phyloP scores from a whole-genome alignment of 2,797 vertebrate species.

The Ptychadena robeensis region DNA sequence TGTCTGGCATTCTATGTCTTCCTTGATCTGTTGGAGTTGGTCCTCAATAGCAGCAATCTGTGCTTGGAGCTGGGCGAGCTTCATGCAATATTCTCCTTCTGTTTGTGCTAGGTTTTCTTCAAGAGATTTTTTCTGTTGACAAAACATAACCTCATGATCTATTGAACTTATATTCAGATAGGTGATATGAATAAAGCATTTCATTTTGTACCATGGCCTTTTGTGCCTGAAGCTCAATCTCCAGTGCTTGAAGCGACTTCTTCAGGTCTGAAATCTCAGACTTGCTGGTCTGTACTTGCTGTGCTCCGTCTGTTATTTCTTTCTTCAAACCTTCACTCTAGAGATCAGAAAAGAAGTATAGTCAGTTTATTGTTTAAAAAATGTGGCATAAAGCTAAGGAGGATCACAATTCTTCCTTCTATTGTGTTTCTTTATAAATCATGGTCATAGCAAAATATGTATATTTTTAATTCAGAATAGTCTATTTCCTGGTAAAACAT shows the following conservation, averaged over 20 bases:
- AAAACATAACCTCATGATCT: background rate
- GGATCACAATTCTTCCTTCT: too few species aligned
- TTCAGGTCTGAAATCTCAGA: constrained; percentile 83
- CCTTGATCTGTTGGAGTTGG: constrained; percentile 66
- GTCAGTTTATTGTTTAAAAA: too few species aligned
- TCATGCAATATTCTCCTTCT: constrained; percentile 64
- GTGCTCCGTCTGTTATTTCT: constrained; percentile 78
- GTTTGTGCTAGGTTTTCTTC: constrained; percentile 66
- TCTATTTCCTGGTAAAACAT: too few species aligned
- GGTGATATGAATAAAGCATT: background rate
- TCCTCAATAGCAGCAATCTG: constrained; percentile 66
- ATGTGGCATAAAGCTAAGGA: too few species aligned
- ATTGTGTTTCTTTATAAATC: too few species aligned
- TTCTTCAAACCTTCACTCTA: constrained; percentile 73
- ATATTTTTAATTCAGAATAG: too few species aligned
- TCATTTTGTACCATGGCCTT: constrained; percentile 83
- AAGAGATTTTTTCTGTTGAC: constrained; percentile 67
- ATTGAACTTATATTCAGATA: too few species aligned
- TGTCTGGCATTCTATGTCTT: constrained; percentile 64
- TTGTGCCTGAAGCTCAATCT: constrained; percentile 89
- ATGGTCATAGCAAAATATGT: too few species aligned
- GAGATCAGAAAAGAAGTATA: constrained; percentile 21
- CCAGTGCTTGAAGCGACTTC: constrained; percentile 83
- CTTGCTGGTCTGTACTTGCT: constrained; percentile 77
- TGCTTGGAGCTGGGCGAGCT: constrained; percentile 66